These are phyloP conservation scores for Podarcis siculus DNA, from an alignment of 2,797 vertebrate species.

Conservation along the genomic window DNA sequence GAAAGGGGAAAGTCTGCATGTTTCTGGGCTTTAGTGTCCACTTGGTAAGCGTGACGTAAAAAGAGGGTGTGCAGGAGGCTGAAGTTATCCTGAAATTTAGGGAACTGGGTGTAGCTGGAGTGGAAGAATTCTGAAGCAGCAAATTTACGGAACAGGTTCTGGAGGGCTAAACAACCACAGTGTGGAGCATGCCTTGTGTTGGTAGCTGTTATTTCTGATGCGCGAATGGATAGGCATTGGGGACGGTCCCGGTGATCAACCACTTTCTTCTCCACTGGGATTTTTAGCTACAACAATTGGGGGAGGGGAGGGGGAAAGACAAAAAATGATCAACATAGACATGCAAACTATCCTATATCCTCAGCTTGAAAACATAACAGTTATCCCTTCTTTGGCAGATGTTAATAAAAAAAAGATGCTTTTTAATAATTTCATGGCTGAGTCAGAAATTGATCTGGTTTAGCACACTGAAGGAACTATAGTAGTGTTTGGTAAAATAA, in stretches of 20 bases:
- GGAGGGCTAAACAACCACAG: constrained; percentile 85
- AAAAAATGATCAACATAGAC: not conserved
- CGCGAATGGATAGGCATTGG: constrained; percentile 80
- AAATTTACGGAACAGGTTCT: constrained; percentile 82
- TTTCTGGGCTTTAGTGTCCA: constrained; percentile 58
- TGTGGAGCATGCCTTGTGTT: constrained; percentile 90
- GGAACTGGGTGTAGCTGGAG: constrained; percentile 79
- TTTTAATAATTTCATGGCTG: not conserved
- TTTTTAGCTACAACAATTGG: constrained; percentile 79
- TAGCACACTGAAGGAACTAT: not conserved
- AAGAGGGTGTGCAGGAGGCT: constrained; percentile 87
- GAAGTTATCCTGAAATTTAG: constrained; percentile 82
- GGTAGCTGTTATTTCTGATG: constrained; percentile 81
- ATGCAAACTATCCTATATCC: not conserved
- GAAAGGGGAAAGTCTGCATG: constrained; percentile 37
- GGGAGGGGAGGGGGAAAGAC: not conserved
- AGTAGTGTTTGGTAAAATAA: not conserved
- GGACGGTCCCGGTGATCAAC: constrained; percentile 89
- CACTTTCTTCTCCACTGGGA: constrained; percentile 91
- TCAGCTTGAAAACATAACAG: not conserved
- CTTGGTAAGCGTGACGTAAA: constrained; percentile 79
- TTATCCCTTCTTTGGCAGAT: not conserved
- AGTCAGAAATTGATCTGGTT: not conserved
- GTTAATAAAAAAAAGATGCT: not conserved
- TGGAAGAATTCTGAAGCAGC: constrained; percentile 86